Conservation (phyloP, 2,888 invertebrate species). For the Dermolepida albohirtum region DNA sequence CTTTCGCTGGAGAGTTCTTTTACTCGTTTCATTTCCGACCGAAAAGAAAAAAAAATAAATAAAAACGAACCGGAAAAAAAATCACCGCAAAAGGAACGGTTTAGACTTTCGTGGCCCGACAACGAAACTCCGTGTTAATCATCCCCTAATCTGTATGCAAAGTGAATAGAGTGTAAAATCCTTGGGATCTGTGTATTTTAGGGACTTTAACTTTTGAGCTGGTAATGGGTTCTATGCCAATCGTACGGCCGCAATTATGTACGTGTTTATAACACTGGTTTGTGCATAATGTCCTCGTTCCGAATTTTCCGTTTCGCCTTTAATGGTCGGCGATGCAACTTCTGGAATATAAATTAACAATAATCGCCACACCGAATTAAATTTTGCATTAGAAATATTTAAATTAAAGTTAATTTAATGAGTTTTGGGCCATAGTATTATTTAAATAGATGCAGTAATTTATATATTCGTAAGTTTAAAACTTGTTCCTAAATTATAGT, state of each 20-base stretch:
- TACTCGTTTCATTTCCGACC: no score
- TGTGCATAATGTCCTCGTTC: conserved; percentile 6
- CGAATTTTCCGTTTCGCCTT: conserved; percentile 3
- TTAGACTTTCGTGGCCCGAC: neutral
- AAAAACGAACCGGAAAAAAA: no score
- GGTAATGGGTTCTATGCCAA: conserved; percentile 25
- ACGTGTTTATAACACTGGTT: conserved; percentile 25
- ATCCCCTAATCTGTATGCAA: conserved; percentile 39
- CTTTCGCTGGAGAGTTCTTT: no score
- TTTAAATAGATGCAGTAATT: no score
- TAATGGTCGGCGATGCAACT: conserved; percentile 1
- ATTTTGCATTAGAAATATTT: conserved; percentile 6
- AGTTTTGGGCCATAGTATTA: no score
- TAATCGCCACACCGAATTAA: conserved; percentile 16
- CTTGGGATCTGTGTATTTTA: conserved; percentile 34
- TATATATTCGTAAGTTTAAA: no score
- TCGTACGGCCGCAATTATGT: conserved; percentile 22
- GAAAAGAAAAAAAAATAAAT: no score
- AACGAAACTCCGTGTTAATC: conserved; percentile 7
- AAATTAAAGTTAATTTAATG: no score
- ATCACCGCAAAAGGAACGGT: no score
- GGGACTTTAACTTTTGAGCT: conserved; percentile 30
- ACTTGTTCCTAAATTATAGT: no score
- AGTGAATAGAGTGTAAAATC: conserved; percentile 41
- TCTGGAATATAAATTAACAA: conserved; percentile 20